Conservation (phyloP, 1,140 invertebrate species). For the Scaptodrosophila lebanonensis region DNA sequence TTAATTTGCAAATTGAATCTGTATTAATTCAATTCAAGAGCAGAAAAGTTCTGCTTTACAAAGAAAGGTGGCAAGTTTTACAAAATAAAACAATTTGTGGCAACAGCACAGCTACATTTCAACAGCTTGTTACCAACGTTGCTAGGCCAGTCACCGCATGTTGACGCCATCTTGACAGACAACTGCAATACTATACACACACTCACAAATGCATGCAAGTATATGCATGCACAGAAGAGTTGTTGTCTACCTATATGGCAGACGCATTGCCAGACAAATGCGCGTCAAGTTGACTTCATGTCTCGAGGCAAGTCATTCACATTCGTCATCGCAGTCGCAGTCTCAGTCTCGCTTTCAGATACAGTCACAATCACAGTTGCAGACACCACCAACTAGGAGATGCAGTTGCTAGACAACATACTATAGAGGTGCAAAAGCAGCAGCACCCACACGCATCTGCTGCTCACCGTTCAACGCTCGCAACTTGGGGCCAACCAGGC, state of each 20-base stretch:
- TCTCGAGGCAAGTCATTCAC: slow-evolving; percentile 74
- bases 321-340: slow-evolving; percentile 55
- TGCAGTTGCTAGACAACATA: slow-evolving; percentile 32
- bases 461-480: slow-evolving; percentile 47
- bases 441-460: slow-evolving; percentile 52
- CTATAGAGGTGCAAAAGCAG: slow-evolving; percentile 51
- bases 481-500: slow-evolving; percentile 20
- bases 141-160: slow-evolving; percentile 8
- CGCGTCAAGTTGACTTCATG: slow-evolving; percentile 74
- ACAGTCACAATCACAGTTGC: slow-evolving; percentile 32
- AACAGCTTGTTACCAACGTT: slow-evolving; percentile 59
- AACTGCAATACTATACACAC: slow-evolving; percentile 21
- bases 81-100: slow-evolving; percentile 71
- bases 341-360: slow-evolving; percentile 1
- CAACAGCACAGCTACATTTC: slow-evolving; percentile 67
- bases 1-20: slow-evolving; percentile 41
- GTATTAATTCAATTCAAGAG: slow-evolving; percentile 32
- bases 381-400: slow-evolving; percentile 25
- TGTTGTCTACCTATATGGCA: slow-evolving; percentile 33
- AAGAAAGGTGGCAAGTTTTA: slow-evolving; percentile 27
- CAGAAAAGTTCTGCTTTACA: slow-evolving; percentile 43
- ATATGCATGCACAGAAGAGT: slow-evolving; percentile 16
- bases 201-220: slow-evolving; percentile 23
- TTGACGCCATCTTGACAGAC: slow-evolving; percentile 68
- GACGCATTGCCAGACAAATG: slow-evolving; percentile 74